Conservation (phyloP, 2,113 vertebrate genomes). For the Aplodontia rufa region DNA sequence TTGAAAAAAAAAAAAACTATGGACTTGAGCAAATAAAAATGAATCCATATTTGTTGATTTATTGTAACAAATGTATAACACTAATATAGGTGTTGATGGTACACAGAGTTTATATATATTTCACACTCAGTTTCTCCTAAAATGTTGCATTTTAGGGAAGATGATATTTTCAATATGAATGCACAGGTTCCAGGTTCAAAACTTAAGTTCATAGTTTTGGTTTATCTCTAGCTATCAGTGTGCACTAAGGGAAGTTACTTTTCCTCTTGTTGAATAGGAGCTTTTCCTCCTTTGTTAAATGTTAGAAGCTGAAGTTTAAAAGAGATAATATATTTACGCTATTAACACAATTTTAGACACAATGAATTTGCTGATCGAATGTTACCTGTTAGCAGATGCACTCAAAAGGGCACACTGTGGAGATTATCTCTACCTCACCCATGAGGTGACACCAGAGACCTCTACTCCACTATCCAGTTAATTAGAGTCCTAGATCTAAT, state of each 20-base stretch:
- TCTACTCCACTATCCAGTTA: background rate
- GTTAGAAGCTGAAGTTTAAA: background rate
- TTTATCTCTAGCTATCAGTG: background rate
- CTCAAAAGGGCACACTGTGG: fast-evolving
- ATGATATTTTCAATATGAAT: background rate
- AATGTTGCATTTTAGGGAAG: background rate
- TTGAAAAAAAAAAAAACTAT: background rate
- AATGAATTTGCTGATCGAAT: background rate
- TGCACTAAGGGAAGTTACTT: background rate
- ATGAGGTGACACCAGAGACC: fast-evolving
- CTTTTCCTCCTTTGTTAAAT: background rate
- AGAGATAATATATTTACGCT: background rate
- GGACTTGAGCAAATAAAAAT: background rate
- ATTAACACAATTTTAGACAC: background rate
- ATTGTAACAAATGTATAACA: background rate
- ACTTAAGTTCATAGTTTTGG: background rate
- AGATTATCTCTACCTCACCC: fast-evolving
- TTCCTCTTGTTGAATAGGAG: background rate
- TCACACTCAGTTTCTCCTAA: background rate
- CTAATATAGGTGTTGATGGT: background rate
- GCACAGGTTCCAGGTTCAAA: background rate
- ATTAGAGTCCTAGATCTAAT: background rate
- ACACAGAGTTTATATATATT: background rate
- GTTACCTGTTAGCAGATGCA: background rate
- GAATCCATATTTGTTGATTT: background rate